Evolutionary conservation across 2,888 invertebrate species (phyloP).

Genomic region (Drosophila robusta): DNA sequence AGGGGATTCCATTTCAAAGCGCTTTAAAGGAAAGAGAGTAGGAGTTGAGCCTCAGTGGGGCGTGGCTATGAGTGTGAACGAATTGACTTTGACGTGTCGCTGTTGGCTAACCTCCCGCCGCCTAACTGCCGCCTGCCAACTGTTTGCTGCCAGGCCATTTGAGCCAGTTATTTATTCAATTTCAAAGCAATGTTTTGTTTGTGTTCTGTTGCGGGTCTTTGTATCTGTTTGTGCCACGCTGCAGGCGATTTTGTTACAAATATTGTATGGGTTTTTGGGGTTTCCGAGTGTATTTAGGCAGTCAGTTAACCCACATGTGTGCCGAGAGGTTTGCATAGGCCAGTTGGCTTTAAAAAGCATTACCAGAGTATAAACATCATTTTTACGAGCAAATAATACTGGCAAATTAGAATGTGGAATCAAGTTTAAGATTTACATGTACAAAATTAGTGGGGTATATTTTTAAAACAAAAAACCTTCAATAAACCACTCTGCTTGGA

Average conservation of each 20-base stretch:
- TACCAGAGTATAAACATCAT: background rate
- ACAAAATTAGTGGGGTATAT: too few species aligned
- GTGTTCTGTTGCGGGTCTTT: slow-evolving; percentile 38
- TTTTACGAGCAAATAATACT: background rate
- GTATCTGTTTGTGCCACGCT: slow-evolving; percentile 38
- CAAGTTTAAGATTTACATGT: too few species aligned
- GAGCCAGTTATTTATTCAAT: slow-evolving; percentile 65
- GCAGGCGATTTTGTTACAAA: slow-evolving; percentile 44
- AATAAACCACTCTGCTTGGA: too few species aligned
- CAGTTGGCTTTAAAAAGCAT: slow-evolving; percentile 3
- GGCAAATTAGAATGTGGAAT: too few species aligned
- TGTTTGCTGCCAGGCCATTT: slow-evolving; percentile 12
- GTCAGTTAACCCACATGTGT: slow-evolving; percentile 37
- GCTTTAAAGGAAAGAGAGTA: slow-evolving; percentile 20
- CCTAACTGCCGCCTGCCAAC: background rate
- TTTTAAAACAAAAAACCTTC: too few species aligned
- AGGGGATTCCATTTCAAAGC: slow-evolving; percentile 18
- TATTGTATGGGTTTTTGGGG: slow-evolving; percentile 24
- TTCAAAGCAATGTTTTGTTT: slow-evolving; percentile 66
- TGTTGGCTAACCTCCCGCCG: slow-evolving; percentile 5
- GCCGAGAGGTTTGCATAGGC: slow-evolving; percentile 8
- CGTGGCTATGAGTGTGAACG: slow-evolving; percentile 44
- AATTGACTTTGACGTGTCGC: slow-evolving; percentile 54
- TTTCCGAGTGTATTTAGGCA: slow-evolving; percentile 25
- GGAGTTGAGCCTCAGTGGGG: slow-evolving; percentile 10